These are phyloP conservation scores for Rhopalosiphum maidis DNA, from an alignment of 1,140 invertebrate species.

Conservation along the genomic window DNA sequence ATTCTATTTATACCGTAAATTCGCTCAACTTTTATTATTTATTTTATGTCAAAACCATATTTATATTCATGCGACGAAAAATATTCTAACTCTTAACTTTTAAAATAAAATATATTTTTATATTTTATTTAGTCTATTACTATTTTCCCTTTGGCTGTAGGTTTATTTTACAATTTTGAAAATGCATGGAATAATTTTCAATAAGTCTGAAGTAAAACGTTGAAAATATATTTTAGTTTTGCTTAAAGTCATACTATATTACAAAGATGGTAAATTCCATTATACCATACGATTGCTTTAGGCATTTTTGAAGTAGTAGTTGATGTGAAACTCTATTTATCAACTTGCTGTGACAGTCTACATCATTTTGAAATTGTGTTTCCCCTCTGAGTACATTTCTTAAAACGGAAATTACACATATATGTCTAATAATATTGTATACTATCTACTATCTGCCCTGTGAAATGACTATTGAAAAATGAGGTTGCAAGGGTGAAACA, in stretches of 20 bases:
- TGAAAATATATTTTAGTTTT: neutral
- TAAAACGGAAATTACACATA: constrained; percentile 44
- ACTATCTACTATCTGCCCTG: neutral
- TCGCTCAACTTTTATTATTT: neutral
- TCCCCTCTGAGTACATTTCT: neutral
- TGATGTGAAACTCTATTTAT: constrained; percentile 24
- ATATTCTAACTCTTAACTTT: neutral
- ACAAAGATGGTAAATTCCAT: constrained; percentile 5
- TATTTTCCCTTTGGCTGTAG: neutral
- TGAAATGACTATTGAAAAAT: constrained; percentile 52
- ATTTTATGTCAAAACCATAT: neutral
- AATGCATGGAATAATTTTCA: constrained; percentile 16
- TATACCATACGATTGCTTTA: neutral
- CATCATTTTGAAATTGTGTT: constrained; percentile 29
- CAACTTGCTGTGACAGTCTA: constrained; percentile 10
- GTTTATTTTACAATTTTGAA: neutral
- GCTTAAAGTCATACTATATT: neutral
- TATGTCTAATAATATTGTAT: neutral
- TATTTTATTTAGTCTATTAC: neutral
- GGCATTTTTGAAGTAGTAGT: neutral
- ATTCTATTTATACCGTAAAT: neutral
- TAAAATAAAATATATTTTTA: neutral
- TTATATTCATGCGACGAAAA: neutral
- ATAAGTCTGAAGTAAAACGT: neutral
- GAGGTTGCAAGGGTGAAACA: constrained; percentile 35